These are phyloP conservation scores for Fragariocoptes setiger DNA, from an alignment of 1,140 invertebrate species.

Conservation along the genomic window DNA sequence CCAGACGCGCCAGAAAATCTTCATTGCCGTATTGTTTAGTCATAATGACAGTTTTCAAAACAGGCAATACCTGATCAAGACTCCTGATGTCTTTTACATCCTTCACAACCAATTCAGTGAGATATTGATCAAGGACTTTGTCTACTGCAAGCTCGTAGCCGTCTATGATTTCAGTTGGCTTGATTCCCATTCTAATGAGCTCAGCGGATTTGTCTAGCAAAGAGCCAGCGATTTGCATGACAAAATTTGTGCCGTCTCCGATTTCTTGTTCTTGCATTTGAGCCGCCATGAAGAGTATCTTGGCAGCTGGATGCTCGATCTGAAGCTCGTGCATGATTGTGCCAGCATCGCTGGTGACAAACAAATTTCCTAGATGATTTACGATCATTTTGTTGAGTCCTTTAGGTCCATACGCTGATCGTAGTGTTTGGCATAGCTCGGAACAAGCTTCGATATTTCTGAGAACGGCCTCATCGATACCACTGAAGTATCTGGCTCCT, in stretches of 20 bases:
- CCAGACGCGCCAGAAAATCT: slow-evolving; percentile 54
- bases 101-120: slow-evolving; percentile 24
- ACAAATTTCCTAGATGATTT: slow-evolving; percentile 90
- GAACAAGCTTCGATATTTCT: slow-evolving; percentile 86
- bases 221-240: slow-evolving; percentile 69
- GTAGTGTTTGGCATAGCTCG: slow-evolving; percentile 63
- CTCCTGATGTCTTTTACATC: slow-evolving; percentile 44
- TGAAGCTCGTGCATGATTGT: slow-evolving; percentile 85
- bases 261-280: slow-evolving; percentile 96
- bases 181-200: slow-evolving; percentile 64
- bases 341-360: slow-evolving; percentile 93
- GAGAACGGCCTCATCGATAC: slow-evolving; percentile 83
- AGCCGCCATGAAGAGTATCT: slow-evolving; percentile 70
- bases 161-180: slow-evolving; percentile 68
- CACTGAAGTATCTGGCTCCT: slow-evolving; percentile 62
- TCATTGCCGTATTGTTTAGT: slow-evolving; percentile 94
- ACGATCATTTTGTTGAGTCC: slow-evolving; percentile 99
- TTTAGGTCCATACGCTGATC: slow-evolving; percentile 79
- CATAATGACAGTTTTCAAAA: slow-evolving; percentile 52
- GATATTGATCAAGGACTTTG: slow-evolving; percentile 46
- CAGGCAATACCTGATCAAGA: slow-evolving; percentile 30
- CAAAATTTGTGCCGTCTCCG: slow-evolving; percentile 96
- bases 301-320: slow-evolving; percentile 95
- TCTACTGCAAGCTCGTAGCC: slow-evolving; percentile 70
- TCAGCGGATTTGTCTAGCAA: slow-evolving; percentile 69